phyloP scores from a whole-genome alignment of 2,113 vertebrate genomes.

The Tetrao urogallus region DNA sequence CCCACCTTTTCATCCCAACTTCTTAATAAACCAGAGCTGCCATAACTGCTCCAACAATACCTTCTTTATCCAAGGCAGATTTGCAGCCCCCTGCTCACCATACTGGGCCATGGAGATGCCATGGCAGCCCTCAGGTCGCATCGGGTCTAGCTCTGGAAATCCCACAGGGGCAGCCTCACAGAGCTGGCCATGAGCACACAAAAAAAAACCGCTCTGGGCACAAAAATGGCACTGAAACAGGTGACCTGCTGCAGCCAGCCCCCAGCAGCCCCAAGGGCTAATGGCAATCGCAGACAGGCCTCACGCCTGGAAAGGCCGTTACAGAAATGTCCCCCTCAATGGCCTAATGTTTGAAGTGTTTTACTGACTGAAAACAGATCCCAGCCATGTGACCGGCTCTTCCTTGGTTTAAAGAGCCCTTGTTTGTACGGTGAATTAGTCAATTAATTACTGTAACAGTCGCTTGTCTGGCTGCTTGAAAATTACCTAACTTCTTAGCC shows the following conservation, averaged over 20 bases:
- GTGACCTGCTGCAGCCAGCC: background rate
- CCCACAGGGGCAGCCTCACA: background rate
- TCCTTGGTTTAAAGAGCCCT: constrained; percentile 75
- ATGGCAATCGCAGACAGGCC: background rate
- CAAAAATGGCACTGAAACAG: rapidly evolving
- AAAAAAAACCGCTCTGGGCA: rapidly evolving
- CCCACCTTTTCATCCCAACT: background rate
- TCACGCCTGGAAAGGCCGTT: rapidly evolving
- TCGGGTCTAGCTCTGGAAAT: background rate
- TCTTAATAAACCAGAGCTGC: background rate
- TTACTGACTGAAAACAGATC: constrained; percentile 74
- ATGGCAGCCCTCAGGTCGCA: rapidly evolving
- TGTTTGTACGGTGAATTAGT: constrained; percentile 74
- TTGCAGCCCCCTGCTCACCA: background rate
- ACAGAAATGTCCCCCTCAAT: background rate
- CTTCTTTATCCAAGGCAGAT: background rate
- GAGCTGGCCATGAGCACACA: background rate
- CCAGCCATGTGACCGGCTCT: constrained; percentile 57
- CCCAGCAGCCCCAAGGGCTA: rapidly evolving
- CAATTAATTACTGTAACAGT: constrained; percentile 82
- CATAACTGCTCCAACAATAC: rapidly evolving
- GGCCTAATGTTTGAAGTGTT: constrained; percentile 48
- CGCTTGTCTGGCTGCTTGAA: constrained; percentile 63
- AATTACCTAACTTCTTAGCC: constrained; percentile 64
- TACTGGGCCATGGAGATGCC: rapidly evolving